Evolutionary conservation across 2,888 invertebrate species (phyloP), one percentile per base, ranked within the genome.

Genomic region (Drosophila maculinotata): DNA sequence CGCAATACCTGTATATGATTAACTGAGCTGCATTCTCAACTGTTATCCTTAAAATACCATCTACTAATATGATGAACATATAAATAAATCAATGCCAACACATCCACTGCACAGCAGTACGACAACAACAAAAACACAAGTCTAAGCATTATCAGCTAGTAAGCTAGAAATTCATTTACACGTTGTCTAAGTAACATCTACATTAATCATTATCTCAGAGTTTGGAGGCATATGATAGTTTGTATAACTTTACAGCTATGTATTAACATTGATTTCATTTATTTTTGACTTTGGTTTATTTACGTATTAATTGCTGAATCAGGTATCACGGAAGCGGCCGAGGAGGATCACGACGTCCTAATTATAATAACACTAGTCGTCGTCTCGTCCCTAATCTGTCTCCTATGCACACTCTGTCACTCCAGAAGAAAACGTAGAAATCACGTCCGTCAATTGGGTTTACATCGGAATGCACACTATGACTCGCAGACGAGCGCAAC

Each of bases 381-480:
- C 91, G 92, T 86, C 90, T 92, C 89, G 91, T 91, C 90, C 92
- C 92, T 92, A 92, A 92, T 91, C 87, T 92, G 92, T 92, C 92
- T 92, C 92, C 92, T 92, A 91, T 92, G 92, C 92, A 92, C 90
- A 91, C 92, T 92, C 79, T 92, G 90, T 92, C 92, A 91, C 91
- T 91, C 91, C 91, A 92, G 90, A 92, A 91, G 91, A 92, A 92
- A 91, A 89, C 92, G 92, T 89, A 91, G 90, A 73, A 89, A 90
- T 69, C 90, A 90, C 69, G 89, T 83, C 45, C 89, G 92, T 62
- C 92, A 92, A 76, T 82, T 92, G 79, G 92, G 92, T 49, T 79
- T 92, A 72, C 92, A 92, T 88, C 90, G 92, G 62, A 91, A 91
- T 75, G 91, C 91, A 68, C 92, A 91, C 71, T 92, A 92, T 67